Evolutionary conservation across 2,797 vertebrate species (phyloP).

Genomic region (Amniataba percoides): DNA sequence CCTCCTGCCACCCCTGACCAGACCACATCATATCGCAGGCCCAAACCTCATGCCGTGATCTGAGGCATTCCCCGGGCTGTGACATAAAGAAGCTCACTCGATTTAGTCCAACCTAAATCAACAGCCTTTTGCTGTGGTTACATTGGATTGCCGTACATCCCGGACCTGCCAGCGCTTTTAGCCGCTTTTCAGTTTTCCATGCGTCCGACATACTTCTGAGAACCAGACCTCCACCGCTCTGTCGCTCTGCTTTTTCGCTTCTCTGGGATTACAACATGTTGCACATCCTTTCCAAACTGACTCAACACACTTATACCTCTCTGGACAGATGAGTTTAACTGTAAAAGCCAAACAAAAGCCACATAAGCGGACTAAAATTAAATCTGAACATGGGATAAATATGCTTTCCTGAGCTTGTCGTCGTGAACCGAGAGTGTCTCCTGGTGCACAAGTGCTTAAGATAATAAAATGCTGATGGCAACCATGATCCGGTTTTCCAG

Average conservation of each 20-base stretch:
- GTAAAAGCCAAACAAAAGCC: constrained; percentile 40
- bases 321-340: constrained; percentile 28
- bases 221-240: constrained; percentile 54
- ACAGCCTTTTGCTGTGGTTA: constrained; percentile 73
- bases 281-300: constrained; percentile 52
- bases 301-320: constrained; percentile 26
- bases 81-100: constrained; percentile 74
- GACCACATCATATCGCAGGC: constrained; percentile 79
- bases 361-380: constrained; percentile 35
- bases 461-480: constrained; percentile 52
- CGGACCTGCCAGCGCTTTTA: constrained; percentile 57
- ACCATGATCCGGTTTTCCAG: constrained; percentile 46
- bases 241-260: constrained; percentile 55
- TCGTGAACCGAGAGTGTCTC: constrained; percentile 26
- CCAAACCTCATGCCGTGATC: constrained; percentile 78
- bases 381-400: constrained; percentile 37
- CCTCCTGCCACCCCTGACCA: constrained; percentile 63
- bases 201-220: constrained; percentile 32
- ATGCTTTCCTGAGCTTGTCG: constrained; percentile 34
- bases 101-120: constrained; percentile 76
- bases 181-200: constrained; percentile 66
- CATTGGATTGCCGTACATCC: constrained; percentile 60
- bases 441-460: constrained; percentile 16
- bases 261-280: constrained; percentile 45
- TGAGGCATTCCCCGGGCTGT: constrained; percentile 75